phyloP scores from a whole-genome alignment of 2,888 invertebrate species.

The Diarsia rubi region DNA sequence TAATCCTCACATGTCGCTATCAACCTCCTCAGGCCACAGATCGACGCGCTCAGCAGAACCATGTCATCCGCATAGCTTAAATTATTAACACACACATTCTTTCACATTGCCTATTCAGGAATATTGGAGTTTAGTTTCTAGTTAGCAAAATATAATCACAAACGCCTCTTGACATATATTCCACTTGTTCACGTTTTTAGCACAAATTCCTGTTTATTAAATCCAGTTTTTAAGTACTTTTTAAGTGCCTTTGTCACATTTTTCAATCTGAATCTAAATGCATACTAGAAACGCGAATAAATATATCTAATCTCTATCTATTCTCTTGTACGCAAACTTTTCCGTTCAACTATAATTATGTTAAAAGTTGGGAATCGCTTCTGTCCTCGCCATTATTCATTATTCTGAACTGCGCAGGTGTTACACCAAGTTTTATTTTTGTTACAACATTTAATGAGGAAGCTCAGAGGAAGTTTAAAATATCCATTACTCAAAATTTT shows the following conservation, averaged over 20 bases:
- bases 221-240: conserved; percentile 1
- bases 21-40: too few species aligned
- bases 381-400: conserved; percentile 25
- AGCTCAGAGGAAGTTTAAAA: background rate
- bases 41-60: too few species aligned
- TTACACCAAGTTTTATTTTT: conserved; percentile 47
- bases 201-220: background rate
- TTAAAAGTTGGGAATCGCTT: conserved; percentile 27
- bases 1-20: too few species aligned
- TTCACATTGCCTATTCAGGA: too few species aligned
- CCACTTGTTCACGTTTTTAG: background rate
- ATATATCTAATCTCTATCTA: background rate
- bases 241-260: background rate
- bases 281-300: background rate
- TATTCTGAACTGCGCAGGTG: conserved; percentile 41
- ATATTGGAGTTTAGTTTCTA: background rate
- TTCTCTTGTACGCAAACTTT: conserved; percentile 20
- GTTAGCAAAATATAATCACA: background rate
- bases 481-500: conserved; percentile 17
- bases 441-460: conserved; percentile 30
- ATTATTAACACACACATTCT: too few species aligned
- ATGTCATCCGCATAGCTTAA: too few species aligned
- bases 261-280: background rate
- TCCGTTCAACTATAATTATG: conserved; percentile 41
- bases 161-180: background rate